A percentile compares a stretch with the other conserved stretches of the same genome.
These are phyloP conservation scores for Agrilus planipennis DNA, from an alignment of 1,140 invertebrate genomes.

Conservation along the genomic window DNA sequence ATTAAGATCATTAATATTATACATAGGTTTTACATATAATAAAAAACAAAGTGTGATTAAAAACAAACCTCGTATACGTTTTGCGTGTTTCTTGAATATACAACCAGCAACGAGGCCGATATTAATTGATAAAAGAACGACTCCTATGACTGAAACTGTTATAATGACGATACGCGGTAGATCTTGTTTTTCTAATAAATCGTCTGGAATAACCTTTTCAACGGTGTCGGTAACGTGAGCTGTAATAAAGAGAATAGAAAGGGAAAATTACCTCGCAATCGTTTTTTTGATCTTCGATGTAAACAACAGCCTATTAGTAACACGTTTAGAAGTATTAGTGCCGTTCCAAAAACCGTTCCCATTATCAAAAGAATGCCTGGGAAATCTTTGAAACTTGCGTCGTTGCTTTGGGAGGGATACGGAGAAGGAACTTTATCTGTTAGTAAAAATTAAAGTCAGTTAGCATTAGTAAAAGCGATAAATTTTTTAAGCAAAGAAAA, in stretches of 20 bases:
- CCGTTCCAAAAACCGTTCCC: constrained; percentile 58
- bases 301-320: constrained; percentile 81
- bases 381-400: constrained; percentile 31
- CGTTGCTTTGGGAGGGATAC: constrained; percentile 33
- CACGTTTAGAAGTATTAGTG: constrained; percentile 66
- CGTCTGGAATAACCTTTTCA: constrained; percentile 47
- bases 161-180: constrained; percentile 69
- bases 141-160: constrained; percentile 65
- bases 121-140: constrained; percentile 68
- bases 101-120: constrained; percentile 74
- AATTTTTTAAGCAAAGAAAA: too few relatives aligned
- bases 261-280: constrained; percentile 48
- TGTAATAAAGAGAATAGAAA: constrained; percentile 38
- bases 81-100: constrained; percentile 61
- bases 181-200: constrained; percentile 51
- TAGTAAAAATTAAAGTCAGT: too few relatives aligned
- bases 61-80: constrained; percentile 48
- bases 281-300: constrained; percentile 59
- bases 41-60: too few relatives aligned
- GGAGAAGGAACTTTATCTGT: constrained; percentile 35
- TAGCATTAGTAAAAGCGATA: too few relatives aligned
- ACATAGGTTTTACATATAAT: too few relatives aligned
- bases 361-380: constrained; percentile 60
- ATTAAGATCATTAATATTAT: too few relatives aligned
- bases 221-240: constrained; percentile 33